Conservation (phyloP, 2,113 vertebrate genomes). For the Stercorarius parasiticus region DNA sequence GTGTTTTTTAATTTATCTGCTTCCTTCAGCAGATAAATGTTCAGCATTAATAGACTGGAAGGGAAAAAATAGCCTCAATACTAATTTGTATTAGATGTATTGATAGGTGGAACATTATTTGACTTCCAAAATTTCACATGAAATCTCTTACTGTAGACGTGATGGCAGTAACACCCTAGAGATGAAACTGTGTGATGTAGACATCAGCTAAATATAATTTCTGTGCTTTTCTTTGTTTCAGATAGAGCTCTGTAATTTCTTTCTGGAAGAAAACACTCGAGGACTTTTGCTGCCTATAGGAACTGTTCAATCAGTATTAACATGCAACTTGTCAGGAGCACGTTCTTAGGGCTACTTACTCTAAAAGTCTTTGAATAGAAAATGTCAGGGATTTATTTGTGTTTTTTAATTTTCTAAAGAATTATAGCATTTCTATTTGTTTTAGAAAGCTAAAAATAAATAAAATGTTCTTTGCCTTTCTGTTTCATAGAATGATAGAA, state of each 20-base stretch:
- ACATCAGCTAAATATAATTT: constrained; percentile 51
- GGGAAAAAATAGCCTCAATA: not conserved
- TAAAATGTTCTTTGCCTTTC: constrained; percentile 39
- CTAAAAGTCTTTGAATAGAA: constrained; percentile 7
- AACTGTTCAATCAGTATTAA: constrained; percentile 63
- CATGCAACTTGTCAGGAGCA: constrained; percentile 18
- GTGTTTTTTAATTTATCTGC: constrained; percentile 54
- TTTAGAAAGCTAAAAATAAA: constrained; percentile 20
- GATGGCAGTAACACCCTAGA: not conserved
- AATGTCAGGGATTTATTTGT: not conserved
- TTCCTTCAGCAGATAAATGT: constrained; percentile 36
- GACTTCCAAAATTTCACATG: not conserved
- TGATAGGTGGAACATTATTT: not conserved
- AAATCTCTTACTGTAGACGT: not conserved
- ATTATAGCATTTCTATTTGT: not conserved
- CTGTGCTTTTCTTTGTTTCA: not conserved
- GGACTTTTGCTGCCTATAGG: constrained; percentile 56
- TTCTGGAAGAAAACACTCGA: constrained; percentile 50
- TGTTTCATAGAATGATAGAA: not conserved
- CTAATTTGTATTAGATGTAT: not conserved
- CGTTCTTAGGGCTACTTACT: constrained; percentile 18
- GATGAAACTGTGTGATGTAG: not conserved
- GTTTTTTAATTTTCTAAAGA: not conserved
- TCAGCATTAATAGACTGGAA: not conserved
- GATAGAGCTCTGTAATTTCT: not conserved